Evolutionary conservation across 2,113 vertebrate species (phyloP).

Genomic region (Hippocampus barbouri): DNA sequence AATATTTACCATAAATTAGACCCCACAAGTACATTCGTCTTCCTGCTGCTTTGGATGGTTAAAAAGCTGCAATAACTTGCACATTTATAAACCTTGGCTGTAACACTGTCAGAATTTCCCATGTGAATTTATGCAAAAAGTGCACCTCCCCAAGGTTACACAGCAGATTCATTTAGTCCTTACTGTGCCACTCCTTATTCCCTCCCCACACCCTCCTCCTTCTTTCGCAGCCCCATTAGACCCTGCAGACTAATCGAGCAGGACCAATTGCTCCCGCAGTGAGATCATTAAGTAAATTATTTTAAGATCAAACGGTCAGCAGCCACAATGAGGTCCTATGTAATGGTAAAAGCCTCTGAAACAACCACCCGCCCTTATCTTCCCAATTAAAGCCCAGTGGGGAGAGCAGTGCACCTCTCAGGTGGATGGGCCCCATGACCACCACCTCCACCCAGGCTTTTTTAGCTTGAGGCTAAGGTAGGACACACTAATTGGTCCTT

Average conservation of each 20-base stretch:
- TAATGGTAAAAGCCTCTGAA: slow-evolving; percentile 97
- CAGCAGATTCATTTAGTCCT: slow-evolving; percentile 56
- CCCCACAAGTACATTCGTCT: slow-evolving; percentile 34
- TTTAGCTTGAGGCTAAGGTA: slow-evolving; percentile 98
- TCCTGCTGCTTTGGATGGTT: slow-evolving; percentile 71
- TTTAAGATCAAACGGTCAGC: slow-evolving; percentile 99
- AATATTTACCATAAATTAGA: slow-evolving; percentile 3
- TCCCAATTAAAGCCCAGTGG: slow-evolving; percentile 93
- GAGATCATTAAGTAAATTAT: slow-evolving; percentile 99
- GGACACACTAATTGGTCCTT: slow-evolving; percentile 96
- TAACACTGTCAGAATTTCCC: slow-evolving; percentile 32
- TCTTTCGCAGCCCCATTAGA: slow-evolving; percentile 97
- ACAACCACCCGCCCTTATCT: slow-evolving; percentile 69
- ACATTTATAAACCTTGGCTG: slow-evolving; percentile 13
- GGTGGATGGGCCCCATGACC: slow-evolving; percentile 76
- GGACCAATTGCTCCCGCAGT: slow-evolving; percentile 96
- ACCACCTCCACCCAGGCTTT: slow-evolving; percentile 84
- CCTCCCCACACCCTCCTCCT: slow-evolving; percentile 76
- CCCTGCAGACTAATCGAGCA: slow-evolving; percentile 95
- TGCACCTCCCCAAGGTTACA: slow-evolving; percentile 54
- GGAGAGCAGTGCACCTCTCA: slow-evolving; percentile 89
- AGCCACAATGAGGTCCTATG: slow-evolving; percentile 96
- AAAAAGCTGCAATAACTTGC: slow-evolving; percentile 40
- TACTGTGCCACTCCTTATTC: slow-evolving; percentile 34
- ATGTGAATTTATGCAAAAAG: slow-evolving; percentile 49